phyloP scores from a whole-genome alignment of 2,888 invertebrate species.

The Drosophila mayaguana region DNA sequence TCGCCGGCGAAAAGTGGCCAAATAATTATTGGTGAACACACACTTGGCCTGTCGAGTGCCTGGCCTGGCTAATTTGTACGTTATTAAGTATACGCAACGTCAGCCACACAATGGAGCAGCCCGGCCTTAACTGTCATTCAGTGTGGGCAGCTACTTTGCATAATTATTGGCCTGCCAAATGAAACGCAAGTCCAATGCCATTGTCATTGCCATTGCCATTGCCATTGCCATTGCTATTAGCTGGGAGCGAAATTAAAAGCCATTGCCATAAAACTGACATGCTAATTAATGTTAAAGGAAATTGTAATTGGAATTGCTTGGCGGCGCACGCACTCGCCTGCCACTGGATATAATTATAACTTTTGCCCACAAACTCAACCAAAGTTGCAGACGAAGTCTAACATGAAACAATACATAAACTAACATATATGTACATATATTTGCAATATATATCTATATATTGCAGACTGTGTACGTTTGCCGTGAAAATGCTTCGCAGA shows the following conservation, averaged over 20 bases:
- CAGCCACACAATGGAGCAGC: neutral
- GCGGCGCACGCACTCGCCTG: slow-evolving; percentile 38
- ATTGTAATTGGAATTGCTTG: slow-evolving; percentile 71
- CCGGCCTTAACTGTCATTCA: slow-evolving; percentile 33
- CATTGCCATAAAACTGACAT: slow-evolving; percentile 71
- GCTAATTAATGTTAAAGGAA: slow-evolving; percentile 75
- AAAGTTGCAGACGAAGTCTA: slow-evolving; percentile 65
- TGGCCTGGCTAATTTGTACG: slow-evolving; percentile 7
- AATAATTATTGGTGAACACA: neutral
- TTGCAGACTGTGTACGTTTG: neutral
- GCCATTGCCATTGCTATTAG: slow-evolving; percentile 25
- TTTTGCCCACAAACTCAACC: slow-evolving; percentile 67
- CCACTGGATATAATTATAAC: slow-evolving; percentile 73
- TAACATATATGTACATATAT: neutral
- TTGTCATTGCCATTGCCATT: neutral
- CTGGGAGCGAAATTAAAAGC: slow-evolving; percentile 55
- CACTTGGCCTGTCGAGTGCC: neutral
- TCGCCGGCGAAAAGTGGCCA: neutral
- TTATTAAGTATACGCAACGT: slow-evolving; percentile 16
- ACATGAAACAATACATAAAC: slow-evolving; percentile 23
- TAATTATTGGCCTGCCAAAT: slow-evolving; percentile 26
- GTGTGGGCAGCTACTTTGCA: slow-evolving; percentile 44
- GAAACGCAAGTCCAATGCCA: too few species aligned
- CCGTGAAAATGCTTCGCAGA: slow-evolving; percentile 49
- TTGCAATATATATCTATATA: neutral